Percentiles rank a stretch among this genome's conserved stretches.
These are phyloP conservation scores for Cantharis rufa DNA, from an alignment of 2,888 invertebrate genomes.

Conservation along the genomic window DNA sequence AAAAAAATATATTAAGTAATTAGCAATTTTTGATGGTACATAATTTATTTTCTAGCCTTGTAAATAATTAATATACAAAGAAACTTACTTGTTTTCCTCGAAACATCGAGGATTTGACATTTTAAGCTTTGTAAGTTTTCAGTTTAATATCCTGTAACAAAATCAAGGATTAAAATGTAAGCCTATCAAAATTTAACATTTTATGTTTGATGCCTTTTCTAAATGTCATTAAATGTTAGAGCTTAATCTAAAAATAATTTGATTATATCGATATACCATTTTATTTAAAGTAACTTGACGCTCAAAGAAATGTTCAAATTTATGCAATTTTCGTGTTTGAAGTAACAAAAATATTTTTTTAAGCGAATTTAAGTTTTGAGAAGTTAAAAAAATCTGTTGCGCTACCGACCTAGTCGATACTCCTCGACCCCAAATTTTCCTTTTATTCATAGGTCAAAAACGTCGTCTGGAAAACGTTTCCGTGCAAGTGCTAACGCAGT, in stretches of 20 bases:
- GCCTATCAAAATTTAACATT: not conserved
- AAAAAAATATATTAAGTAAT: not conserved
- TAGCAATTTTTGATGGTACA: not conserved
- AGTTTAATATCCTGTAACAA: not conserved
- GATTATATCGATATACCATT: not conserved
- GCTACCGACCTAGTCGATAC: not conserved
- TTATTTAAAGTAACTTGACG: not conserved
- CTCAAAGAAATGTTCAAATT: not conserved
- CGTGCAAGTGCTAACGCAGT: not conserved
- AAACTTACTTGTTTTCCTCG: slow-evolving; percentile 1
- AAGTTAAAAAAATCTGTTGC: slow-evolving; percentile 1
- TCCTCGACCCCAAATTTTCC: not conserved
- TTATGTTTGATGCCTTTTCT: not conserved
- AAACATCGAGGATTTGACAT: not conserved
- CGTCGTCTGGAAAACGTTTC: not conserved
- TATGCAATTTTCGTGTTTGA: not conserved
- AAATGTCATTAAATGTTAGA: not conserved
- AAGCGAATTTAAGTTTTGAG: not conserved
- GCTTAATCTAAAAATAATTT: not conserved
- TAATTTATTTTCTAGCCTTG: not conserved
- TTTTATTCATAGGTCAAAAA: not conserved
- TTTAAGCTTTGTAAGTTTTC: not conserved
- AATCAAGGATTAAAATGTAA: not conserved
- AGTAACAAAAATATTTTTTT: not conserved
- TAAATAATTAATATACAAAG: not conserved